Conservation (phyloP, 2,888 invertebrate genomes). For the Oxyteleia sp. region DNA sequence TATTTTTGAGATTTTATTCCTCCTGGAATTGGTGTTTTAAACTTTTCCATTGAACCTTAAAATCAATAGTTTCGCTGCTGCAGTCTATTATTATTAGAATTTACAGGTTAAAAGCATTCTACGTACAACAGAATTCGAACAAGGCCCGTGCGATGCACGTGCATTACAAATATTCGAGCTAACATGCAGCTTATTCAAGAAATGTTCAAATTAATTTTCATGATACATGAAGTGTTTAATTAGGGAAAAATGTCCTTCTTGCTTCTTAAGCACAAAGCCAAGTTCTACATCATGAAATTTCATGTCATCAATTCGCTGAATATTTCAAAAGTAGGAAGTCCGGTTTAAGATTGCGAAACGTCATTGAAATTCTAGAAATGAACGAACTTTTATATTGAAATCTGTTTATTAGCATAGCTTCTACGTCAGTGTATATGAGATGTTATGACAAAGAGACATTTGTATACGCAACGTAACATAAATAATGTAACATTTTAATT, state of each 20-base stretch:
- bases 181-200: background rate
- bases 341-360: background rate
- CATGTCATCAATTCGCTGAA: background rate
- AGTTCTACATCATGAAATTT: no score
- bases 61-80: slow-evolving; percentile 63
- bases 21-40: slow-evolving; percentile 43
- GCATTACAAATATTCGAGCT: slow-evolving; percentile 9
- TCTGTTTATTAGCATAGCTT: slow-evolving; percentile 17
- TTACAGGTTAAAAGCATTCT: slow-evolving; percentile 30
- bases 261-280: no score
- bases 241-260: no score
- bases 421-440: slow-evolving; percentile 13
- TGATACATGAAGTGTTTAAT: no score
- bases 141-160: background rate
- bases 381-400: slow-evolving; percentile 26
- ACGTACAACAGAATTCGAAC: slow-evolving; percentile 5
- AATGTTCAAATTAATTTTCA: no score
- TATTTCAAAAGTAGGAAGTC: slow-evolving; percentile 12
- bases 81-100: slow-evolving; percentile 48
- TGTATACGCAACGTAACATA: background rate
- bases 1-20: slow-evolving; percentile 39
- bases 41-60: slow-evolving; percentile 69
- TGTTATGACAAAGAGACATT: slow-evolving; percentile 3
- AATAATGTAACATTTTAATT: no score
- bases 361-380: slow-evolving; percentile 7